Evolutionary conservation across 2,797 vertebrate genomes (phyloP), one percentile per base, ranked within the genome.

Genomic region (Anolis apletophallus): DNA sequence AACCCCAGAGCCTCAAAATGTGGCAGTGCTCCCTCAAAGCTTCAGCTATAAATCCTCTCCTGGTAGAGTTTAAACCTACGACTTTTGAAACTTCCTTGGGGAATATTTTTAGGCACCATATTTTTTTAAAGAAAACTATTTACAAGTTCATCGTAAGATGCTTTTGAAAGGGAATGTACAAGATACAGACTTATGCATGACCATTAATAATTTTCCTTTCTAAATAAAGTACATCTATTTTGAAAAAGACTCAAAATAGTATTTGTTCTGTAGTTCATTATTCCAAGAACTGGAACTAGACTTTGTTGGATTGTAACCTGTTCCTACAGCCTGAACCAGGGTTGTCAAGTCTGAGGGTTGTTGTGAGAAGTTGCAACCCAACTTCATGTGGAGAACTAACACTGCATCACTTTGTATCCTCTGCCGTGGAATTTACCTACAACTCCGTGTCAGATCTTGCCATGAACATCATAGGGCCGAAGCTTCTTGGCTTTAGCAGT

Each of bases 21-120:
- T 74, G 71, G 77, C 80, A 50, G 88, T 87, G 90, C 88, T 84
- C 87, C 29, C 80, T 88, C 89, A 84, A 83, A 88, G 21, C 46
- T 88, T 82, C 77, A 72, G 8, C 86, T 91, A 85, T 7, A 79
- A 90, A 26, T 1, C 72, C 71, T 85, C 69, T 61, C 64, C 91
- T 88, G 83, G 73, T 1, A 14, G 23, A 81, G 71, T 85, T 77
- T 88, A 1, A 68, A 61, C 23, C 69, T 68, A 50, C 5, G 21
- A 71, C 76, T 94, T 67, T 67, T 26, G 5, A 29, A 13, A 16
- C 71, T 87, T 76, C 34, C 32, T n/a, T 1, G 2, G 4, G 0
- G 69, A 21, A 72, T 36, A 26, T 9, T 26, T 23, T 61, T 23
- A 61, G 21, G 59, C 16, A 19, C 57, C 23, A 59, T 19, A 16